Evolutionary conservation across 2,888 invertebrate species (phyloP).

Genomic region (Ophioninae sp.): DNA sequence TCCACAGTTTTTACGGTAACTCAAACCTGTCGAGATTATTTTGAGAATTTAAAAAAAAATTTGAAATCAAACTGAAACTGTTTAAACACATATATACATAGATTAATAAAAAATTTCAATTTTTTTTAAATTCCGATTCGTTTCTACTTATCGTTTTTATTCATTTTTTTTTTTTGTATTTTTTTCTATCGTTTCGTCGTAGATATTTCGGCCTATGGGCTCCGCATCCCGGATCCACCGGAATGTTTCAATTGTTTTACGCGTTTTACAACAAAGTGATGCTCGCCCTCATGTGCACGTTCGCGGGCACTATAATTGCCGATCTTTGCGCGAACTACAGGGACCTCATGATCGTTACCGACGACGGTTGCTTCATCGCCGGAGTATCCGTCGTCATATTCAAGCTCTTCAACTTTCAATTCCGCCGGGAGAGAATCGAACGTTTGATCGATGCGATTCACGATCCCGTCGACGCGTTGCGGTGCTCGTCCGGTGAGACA

Average conservation of each 20-base stretch:
- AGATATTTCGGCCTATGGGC: conserved; percentile 54
- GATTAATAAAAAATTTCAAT: too few species aligned
- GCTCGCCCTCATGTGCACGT: conserved; percentile 63
- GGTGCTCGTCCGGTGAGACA: conserved; percentile 66
- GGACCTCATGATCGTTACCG: conserved; percentile 69
- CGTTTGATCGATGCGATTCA: conserved; percentile 56
- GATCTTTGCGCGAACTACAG: conserved; percentile 66
- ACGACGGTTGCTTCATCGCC: conserved; percentile 72
- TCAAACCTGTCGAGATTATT: too few species aligned
- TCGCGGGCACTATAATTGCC: conserved; percentile 65
- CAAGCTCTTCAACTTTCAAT: conserved; percentile 68
- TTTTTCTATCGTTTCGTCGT: background rate
- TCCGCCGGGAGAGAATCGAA: conserved; percentile 61
- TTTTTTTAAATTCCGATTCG: background rate
- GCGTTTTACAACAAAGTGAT: conserved; percentile 65
- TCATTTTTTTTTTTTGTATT: background rate
- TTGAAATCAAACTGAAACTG: too few species aligned
- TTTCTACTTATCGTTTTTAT: background rate
- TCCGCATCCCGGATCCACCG: conserved; percentile 12
- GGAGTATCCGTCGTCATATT: conserved; percentile 70
- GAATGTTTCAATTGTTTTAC: conserved; percentile 56
- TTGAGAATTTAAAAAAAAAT: too few species aligned
- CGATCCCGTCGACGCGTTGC: conserved; percentile 63
- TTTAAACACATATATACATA: too few species aligned
- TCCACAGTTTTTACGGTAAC: too few species aligned